Evolutionary conservation across 2,888 invertebrate genomes (phyloP).

Genomic region (Tenthredo mesomela): DNA sequence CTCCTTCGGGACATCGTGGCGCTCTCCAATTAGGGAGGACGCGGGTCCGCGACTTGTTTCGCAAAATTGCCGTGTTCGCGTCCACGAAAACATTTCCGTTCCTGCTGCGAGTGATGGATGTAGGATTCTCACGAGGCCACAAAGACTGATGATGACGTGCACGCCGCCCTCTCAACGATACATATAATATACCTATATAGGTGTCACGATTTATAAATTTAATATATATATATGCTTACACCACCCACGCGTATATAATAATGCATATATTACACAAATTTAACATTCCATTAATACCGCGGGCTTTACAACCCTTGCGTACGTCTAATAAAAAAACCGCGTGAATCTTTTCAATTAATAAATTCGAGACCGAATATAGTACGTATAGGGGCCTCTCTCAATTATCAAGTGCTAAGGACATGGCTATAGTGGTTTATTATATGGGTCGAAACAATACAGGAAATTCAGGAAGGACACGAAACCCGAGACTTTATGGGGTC

Average conservation of each 20-base stretch:
- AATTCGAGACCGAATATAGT: background rate
- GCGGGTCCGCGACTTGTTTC: conserved; percentile 49
- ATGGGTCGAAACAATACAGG: conserved; percentile 15
- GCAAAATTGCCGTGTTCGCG: conserved; percentile 52
- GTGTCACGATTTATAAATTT: background rate
- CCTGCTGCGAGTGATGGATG: conserved; percentile 39
- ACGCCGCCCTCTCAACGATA: background rate
- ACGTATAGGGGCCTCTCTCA: background rate
- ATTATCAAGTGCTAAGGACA: background rate
- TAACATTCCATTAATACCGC: too few relatives aligned
- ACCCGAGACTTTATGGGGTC: conserved; percentile 8
- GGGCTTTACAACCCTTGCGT: background rate
- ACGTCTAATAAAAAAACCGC: background rate
- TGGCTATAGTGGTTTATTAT: conserved; percentile 4
- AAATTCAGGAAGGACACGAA: conserved; percentile 22
- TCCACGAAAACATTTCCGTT: conserved; percentile 51
- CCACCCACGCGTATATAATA: background rate
- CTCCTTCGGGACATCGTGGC: conserved; percentile 51
- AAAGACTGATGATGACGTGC: conserved; percentile 47
- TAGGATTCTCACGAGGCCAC: conserved; percentile 47
- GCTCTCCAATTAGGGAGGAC: conserved; percentile 51
- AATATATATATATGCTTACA: background rate
- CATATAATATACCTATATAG: background rate
- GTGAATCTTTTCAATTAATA: background rate
- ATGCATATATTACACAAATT: conserved; percentile 2